Percentiles rank a stretch among this genome's conserved stretches.
phyloP scores from a whole-genome alignment of 2,888 invertebrate genomes.

The Gnatocerus cornutus region DNA sequence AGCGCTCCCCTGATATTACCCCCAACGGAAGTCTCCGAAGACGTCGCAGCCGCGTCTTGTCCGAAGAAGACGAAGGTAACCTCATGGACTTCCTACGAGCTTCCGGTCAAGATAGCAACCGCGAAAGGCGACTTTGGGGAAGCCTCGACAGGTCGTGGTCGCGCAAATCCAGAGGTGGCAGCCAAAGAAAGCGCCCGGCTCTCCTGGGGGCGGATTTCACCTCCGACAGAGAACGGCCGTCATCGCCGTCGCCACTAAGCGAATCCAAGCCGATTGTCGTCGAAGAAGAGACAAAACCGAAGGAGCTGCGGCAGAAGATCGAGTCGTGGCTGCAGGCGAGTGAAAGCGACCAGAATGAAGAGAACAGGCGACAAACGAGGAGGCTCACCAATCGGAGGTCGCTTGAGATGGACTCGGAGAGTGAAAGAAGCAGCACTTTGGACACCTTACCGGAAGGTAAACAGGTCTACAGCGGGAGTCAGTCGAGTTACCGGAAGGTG shows the following conservation, averaged over 20 bases:
- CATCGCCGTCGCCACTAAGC: slow-evolving; percentile 78
- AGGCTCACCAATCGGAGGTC: slow-evolving; percentile 83
- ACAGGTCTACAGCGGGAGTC: slow-evolving; percentile 71
- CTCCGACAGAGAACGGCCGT: slow-evolving; percentile 82
- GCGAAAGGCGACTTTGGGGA: slow-evolving; percentile 89
- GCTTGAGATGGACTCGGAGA: slow-evolving; percentile 92
- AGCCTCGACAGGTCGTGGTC: slow-evolving; percentile 94
- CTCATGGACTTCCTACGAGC: slow-evolving; percentile 89
- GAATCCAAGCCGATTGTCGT: slow-evolving; percentile 75
- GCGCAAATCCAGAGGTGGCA: slow-evolving; percentile 82
- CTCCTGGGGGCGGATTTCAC: slow-evolving; percentile 82
- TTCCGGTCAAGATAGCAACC: slow-evolving; percentile 82
- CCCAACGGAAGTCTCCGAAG: slow-evolving; percentile 91
- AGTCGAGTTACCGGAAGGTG: slow-evolving; percentile 75
- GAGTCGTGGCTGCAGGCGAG: slow-evolving; percentile 93
- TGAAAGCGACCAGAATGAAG: slow-evolving; percentile 85
- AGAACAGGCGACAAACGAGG: slow-evolving; percentile 78
- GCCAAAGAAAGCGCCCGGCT: slow-evolving; percentile 85
- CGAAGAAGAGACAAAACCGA: slow-evolving; percentile 75
- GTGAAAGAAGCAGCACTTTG: slow-evolving; percentile 82
- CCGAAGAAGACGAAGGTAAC: slow-evolving; percentile 88
- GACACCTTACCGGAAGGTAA: slow-evolving; percentile 85
- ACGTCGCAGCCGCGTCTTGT: slow-evolving; percentile 85
- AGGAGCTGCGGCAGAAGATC: slow-evolving; percentile 92
- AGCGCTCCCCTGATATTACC: slow-evolving; percentile 84